A percentile compares a stretch with the other conserved stretches of the same genome.
Conservation (phyloP, 92 coral and sea anemone genomes). For the Meandrina meandrites region DNA sequence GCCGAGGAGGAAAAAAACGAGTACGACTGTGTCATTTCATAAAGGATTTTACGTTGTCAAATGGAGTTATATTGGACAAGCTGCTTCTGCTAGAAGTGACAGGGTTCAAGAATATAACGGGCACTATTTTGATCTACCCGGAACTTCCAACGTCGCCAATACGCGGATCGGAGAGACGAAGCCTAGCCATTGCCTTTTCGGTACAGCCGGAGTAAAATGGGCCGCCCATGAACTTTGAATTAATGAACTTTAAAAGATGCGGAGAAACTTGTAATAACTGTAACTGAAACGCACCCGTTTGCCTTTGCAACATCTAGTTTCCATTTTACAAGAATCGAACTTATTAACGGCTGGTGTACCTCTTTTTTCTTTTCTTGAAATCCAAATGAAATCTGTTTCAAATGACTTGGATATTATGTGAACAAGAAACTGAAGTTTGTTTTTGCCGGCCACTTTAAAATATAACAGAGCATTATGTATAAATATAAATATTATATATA, state of each 20-base stretch:
- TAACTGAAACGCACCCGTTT: not conserved
- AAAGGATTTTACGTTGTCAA: not conserved
- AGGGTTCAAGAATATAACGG: not conserved
- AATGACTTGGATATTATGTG: not conserved
- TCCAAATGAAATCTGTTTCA: not conserved
- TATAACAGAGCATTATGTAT: too few relatives aligned
- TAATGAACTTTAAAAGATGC: not conserved
- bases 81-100: not conserved
- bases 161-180: not conserved
- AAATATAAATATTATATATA: too few relatives aligned
- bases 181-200: not conserved
- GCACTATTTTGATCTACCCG: too few relatives aligned
- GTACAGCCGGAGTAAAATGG: not conserved
- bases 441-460: not conserved
- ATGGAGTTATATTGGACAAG: not conserved
- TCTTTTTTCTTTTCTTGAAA: too few relatives aligned
- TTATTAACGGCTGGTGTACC: too few relatives aligned
- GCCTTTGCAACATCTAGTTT: not conserved
- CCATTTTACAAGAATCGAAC: not conserved
- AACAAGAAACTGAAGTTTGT: not conserved
- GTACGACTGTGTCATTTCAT: constrained; percentile 71
- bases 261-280: not conserved
- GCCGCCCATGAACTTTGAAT: not conserved
- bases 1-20: constrained; percentile 56
- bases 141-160: not conserved